A percentile compares a stretch with the other conserved stretches of the same genome.
Evolutionary conservation across 2,888 invertebrate genomes (phyloP).

Genomic region (Eupithecia pulchellata): DNA sequence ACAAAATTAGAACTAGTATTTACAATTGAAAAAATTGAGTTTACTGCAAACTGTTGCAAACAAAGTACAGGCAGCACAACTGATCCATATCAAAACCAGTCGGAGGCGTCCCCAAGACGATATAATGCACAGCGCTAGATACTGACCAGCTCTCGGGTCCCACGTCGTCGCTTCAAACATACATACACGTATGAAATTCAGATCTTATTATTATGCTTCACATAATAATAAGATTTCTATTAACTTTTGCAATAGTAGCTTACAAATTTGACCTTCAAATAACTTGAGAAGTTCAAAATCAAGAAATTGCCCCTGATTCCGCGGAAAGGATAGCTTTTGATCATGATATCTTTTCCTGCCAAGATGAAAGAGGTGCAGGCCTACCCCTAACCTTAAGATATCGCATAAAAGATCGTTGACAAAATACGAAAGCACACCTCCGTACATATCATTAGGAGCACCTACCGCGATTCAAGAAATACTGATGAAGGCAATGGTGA

Average conservation of each 20-base stretch:
- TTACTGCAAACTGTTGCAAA: no score
- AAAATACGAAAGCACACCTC: background rate
- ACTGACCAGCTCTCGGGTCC: no score
- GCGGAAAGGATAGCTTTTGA: conserved; percentile 5
- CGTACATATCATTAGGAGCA: background rate
- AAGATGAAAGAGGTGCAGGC: background rate
- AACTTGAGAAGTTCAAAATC: background rate
- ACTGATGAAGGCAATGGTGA: background rate
- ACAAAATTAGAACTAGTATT: no score
- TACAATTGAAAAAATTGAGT: no score
- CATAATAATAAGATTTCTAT: no score
- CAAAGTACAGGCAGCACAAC: no score
- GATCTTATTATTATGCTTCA: no score
- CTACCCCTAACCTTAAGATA: background rate
- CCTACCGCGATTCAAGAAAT: background rate
- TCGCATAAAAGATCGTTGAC: background rate
- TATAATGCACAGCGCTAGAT: no score
- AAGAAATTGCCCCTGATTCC: background rate
- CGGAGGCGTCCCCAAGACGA: no score
- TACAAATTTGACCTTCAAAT: background rate
- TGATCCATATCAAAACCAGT: no score
- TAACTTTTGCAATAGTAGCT: background rate
- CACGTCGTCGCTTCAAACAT: no score
- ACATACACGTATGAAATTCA: no score
- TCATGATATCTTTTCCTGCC: conserved; percentile 4